Evolutionary conservation across 2,888 invertebrate species (phyloP).

Genomic region (Aquatica leii): DNA sequence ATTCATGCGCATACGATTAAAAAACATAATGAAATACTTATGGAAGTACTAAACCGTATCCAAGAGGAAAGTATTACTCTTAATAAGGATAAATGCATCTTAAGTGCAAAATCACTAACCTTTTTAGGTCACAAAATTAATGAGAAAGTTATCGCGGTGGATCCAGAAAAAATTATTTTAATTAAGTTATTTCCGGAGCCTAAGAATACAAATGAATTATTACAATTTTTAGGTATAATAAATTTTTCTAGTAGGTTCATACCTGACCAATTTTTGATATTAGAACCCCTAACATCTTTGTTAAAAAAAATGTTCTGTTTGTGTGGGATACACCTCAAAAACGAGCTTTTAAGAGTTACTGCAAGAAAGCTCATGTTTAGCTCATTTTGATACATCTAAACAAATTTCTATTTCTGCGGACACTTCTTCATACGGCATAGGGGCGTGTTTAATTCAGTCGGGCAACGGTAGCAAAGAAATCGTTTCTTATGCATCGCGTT

Average conservation of each 20-base stretch:
- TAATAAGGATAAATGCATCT: conserved; percentile 7
- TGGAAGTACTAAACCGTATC: background rate
- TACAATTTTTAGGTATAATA: background rate
- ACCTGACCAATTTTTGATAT: background rate
- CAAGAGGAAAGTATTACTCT: conserved; percentile 1
- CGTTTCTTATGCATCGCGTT: conserved; percentile 4
- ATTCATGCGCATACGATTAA: background rate
- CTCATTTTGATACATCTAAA: background rate
- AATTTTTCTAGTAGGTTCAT: conserved; percentile 1
- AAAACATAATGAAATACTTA: conserved; percentile 2
- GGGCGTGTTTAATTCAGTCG: background rate
- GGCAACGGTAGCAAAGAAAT: conserved; percentile 1
- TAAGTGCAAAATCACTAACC: background rate
- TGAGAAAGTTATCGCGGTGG: background rate
- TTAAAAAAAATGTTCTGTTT: background rate
- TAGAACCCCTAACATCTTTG: background rate
- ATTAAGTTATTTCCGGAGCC: background rate
- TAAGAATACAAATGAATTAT: background rate
- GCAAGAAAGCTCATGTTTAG: background rate
- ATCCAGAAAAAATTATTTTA: background rate
- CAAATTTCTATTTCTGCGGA: background rate
- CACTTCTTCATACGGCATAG: background rate
- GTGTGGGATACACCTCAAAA: background rate
- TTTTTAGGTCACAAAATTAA: background rate
- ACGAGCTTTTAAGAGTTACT: background rate